A percentile compares a stretch with the other conserved stretches of the same genome.
Evolutionary conservation across 2,113 vertebrate species (phyloP).

Genomic region (Ranitomeya variabilis): DNA sequence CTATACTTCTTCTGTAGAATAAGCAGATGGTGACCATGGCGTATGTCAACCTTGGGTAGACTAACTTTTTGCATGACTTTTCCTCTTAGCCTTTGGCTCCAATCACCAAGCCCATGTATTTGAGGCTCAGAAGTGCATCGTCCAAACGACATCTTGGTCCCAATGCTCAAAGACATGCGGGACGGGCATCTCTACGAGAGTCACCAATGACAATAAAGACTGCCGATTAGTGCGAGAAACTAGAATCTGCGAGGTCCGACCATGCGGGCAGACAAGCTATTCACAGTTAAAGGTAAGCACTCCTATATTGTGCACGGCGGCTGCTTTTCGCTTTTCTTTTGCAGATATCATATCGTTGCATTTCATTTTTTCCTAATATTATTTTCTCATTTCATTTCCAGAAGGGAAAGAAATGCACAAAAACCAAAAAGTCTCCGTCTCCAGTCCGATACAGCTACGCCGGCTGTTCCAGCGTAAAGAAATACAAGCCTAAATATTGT

Average conservation of each 20-base stretch:
- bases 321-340: background rate
- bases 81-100: conserved; percentile 71
- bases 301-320: background rate
- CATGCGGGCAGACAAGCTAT: conserved; percentile 85
- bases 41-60: background rate
- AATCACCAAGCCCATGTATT: conserved; percentile 80
- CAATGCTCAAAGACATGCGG: conserved; percentile 96
- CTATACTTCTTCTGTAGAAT: background rate
- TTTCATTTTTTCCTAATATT: background rate
- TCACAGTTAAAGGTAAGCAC: conserved; percentile 87
- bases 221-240: conserved; percentile 94
- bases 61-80: conserved; percentile 24
- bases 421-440: conserved; percentile 86
- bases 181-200: conserved; percentile 92
- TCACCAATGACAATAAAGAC: conserved; percentile 92
- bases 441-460: conserved; percentile 86
- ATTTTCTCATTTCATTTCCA: conserved; percentile 66
- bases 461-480: conserved; percentile 92
- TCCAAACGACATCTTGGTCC: conserved; percentile 97
- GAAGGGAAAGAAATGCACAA: conserved; percentile 97
- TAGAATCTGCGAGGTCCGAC: conserved; percentile 93
- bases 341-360: background rate
- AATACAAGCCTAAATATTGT: conserved; percentile 92
- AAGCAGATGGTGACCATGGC: background rate
- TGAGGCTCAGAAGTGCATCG: conserved; percentile 88